A percentile compares a stretch with the other conserved stretches of the same genome.
Conservation (phyloP, 1,140 invertebrate species). For the Philaenus spumarius region DNA sequence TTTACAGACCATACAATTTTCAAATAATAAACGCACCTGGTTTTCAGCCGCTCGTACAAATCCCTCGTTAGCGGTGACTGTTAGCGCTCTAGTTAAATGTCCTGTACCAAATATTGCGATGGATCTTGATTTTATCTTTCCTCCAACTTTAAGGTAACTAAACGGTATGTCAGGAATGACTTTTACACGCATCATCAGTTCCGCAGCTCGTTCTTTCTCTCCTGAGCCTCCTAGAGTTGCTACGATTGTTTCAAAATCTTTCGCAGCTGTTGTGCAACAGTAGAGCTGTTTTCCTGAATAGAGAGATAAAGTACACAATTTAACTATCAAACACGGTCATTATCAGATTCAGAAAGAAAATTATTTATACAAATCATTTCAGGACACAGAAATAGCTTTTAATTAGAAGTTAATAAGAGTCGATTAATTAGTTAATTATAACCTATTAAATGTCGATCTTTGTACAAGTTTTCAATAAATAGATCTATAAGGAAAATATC, state of each 20-base stretch:
- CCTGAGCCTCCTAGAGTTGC: conserved; percentile 67
- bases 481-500: too few species aligned
- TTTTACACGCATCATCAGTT: conserved; percentile 56
- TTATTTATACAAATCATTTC: too few species aligned
- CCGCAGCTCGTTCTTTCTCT: conserved; percentile 60
- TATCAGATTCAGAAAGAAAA: too few species aligned
- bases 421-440: too few species aligned
- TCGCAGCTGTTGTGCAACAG: conserved; percentile 71
- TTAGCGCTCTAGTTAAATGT: conserved; percentile 73
- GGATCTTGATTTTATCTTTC: conserved; percentile 65
- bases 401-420: too few species aligned
- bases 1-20: too few species aligned
- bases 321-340: too few species aligned
- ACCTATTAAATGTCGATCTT: too few species aligned
- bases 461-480: too few species aligned
- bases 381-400: too few species aligned
- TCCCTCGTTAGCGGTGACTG: conserved; percentile 83
- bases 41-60: conserved; percentile 80
- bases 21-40: conserved; percentile 58
- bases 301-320: too few species aligned
- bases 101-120: conserved; percentile 82
- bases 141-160: conserved; percentile 46
- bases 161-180: conserved; percentile 62
- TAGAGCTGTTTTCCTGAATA: conserved; percentile 60
- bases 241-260: conserved; percentile 76